These are phyloP conservation scores for Gymnoscelis rufifasciata DNA, from an alignment of 2,888 invertebrate species.

Conservation along the genomic window DNA sequence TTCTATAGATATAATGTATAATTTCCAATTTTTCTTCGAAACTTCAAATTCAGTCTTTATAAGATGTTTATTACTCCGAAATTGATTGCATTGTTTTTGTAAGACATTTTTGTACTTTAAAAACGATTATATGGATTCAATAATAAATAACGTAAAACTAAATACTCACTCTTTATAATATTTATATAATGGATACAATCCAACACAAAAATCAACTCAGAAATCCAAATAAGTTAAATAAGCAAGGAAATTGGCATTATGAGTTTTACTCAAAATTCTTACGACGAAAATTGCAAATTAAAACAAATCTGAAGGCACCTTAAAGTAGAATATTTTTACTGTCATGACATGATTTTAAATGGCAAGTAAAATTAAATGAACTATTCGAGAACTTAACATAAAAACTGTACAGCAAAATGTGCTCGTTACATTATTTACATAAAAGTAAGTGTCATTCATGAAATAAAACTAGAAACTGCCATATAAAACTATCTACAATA, in stretches of 20 bases:
- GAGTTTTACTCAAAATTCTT: constrained; percentile 66
- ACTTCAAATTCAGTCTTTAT: constrained; percentile 50
- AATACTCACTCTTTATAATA: constrained; percentile 38
- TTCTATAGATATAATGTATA: constrained; percentile 36
- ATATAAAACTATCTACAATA: constrained; percentile 26
- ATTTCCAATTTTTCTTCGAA: constrained; percentile 44
- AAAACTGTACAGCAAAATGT: constrained; percentile 45
- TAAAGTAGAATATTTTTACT: constrained; percentile 20
- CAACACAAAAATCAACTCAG: constrained; percentile 37
- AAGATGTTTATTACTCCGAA: constrained; percentile 31
- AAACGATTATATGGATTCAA: constrained; percentile 30
- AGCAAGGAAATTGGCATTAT: constrained; percentile 59
- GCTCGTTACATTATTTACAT: constrained; percentile 44
- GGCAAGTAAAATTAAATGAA: constrained; percentile 52
- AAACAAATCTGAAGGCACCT: constrained; percentile 25
- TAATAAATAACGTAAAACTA: constrained; percentile 45
- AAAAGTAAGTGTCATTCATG: constrained; percentile 36
- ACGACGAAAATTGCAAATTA: constrained; percentile 28
- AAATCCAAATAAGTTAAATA: constrained; percentile 53
- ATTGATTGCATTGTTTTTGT: constrained; percentile 21
- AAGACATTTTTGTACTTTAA: constrained; percentile 28
- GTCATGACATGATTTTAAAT: constrained; percentile 33
- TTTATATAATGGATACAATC: constrained; percentile 40
- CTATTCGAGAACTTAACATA: constrained; percentile 45
- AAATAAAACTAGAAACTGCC: constrained; percentile 26